Percentiles rank a stretch among this genome's conserved stretches.
Conservation (phyloP, 2,797 vertebrate species). For the Phoxinus dragarum region DNA sequence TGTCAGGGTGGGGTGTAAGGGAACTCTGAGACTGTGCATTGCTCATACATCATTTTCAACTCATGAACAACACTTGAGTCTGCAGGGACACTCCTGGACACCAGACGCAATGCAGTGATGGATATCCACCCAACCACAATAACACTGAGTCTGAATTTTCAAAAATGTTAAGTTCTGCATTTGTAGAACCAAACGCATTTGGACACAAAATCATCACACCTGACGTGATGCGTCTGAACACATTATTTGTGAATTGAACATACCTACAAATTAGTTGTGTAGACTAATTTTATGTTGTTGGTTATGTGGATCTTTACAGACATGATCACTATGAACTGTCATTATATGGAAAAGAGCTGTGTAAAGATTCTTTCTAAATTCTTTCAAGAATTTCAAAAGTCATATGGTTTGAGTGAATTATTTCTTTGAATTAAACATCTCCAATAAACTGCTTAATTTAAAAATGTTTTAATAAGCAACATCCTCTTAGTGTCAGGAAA, state of each 20-base stretch:
- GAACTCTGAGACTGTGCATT: constrained; percentile 64
- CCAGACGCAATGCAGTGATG: constrained; percentile 71
- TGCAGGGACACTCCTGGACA: constrained; percentile 59
- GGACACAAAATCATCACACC: not conserved
- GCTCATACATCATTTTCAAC: constrained; percentile 72
- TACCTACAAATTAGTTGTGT: not conserved
- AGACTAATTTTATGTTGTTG: not conserved
- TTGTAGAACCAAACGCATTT: not conserved
- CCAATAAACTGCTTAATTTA: not conserved
- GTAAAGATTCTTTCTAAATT: not conserved
- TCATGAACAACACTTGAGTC: constrained; percentile 53
- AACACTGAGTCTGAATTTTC: not conserved
- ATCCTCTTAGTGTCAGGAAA: too few relatives aligned
- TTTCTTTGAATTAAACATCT: not conserved
- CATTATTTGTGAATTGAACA: not conserved
- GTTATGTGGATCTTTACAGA: not conserved
- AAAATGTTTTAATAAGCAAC: too few relatives aligned
- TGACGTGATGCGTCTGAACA: not conserved
- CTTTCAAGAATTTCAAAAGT: not conserved
- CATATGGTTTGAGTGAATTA: not conserved
- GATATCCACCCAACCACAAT: not conserved
- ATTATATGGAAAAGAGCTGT: not conserved
- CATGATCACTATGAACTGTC: not conserved
- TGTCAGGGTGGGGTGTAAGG: constrained; percentile 71
- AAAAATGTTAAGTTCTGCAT: not conserved